phyloP scores from a whole-genome alignment of 2,888 invertebrate genomes.

The Epsilonema sp. region DNA sequence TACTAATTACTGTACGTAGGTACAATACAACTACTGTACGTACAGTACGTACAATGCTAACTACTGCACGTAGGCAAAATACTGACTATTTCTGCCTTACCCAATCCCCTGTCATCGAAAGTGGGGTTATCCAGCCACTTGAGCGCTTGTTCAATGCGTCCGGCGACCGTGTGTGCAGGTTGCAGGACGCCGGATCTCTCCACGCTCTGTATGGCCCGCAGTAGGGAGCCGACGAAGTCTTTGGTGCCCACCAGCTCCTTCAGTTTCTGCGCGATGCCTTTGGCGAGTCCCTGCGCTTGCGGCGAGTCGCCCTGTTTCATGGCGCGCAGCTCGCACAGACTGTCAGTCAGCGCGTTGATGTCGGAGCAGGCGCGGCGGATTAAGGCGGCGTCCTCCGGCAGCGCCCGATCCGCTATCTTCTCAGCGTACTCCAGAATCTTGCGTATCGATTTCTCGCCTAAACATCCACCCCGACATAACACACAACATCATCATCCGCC shows the following conservation, averaged over 20 bases:
- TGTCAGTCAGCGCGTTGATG: conserved; percentile 64
- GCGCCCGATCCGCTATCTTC: conserved; percentile 56
- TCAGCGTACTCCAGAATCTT: conserved; percentile 74
- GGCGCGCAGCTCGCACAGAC: conserved; percentile 71
- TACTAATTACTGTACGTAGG: too few species aligned
- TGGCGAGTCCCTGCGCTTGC: conserved; percentile 43
- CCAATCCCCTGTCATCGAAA: conserved; percentile 71
- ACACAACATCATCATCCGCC: too few species aligned
- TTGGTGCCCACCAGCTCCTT: conserved; percentile 49
- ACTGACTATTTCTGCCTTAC: too few species aligned
- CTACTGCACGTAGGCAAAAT: too few species aligned
- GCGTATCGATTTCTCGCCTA: conserved; percentile 62
- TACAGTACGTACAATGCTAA: too few species aligned
- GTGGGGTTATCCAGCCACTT: conserved; percentile 82
- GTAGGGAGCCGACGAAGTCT: conserved; percentile 42
- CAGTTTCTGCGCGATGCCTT: conserved; percentile 67
- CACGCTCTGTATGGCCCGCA: conserved; percentile 61
- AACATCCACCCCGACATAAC: too few species aligned
- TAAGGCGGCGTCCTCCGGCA: conserved; percentile 57
- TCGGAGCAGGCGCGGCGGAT: conserved; percentile 60
- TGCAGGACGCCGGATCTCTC: conserved; percentile 47
- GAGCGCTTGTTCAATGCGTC: conserved; percentile 73
- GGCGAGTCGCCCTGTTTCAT: conserved; percentile 41
- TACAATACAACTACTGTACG: too few species aligned
- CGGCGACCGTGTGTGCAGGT: conserved; percentile 63